Base-by-base conservation (phyloP, 2,113 vertebrate genomes). In the Smithornis capensis region DNA sequence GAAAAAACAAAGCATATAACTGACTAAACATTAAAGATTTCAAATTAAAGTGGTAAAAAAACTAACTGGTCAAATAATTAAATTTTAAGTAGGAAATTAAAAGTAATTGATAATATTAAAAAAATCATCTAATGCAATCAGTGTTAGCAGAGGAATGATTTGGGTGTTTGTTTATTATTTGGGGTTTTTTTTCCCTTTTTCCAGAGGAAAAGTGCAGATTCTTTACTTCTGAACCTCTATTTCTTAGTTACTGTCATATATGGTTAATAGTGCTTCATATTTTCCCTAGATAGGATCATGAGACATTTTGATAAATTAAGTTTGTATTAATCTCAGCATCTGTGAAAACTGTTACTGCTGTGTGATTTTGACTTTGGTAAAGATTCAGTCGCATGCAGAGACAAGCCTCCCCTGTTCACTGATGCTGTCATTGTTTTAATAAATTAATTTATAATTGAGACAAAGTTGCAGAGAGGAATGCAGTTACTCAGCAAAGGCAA, bases 341-440 rank as follows among this genome's bases (percentile, higher is more conserved):
- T 71, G 16, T 67, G 33, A 69, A 89, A 89, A 37, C 12, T 31
- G 31, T 56, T 87, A 68, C n/a, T 85, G 35, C 9, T 37, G 4
- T 44, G 29, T 52, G 35, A 52, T 85, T 79, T 91, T 91, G 13
- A 67, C 60, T 83, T 81, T 71, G 52, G 22, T 64, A n/a, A 87
- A 60, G 7, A 14, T 67, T 91, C 27, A n/a, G 17, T 64, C 25
- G 84, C 91, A 81, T 67, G 40, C 49, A 68, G 64, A 68, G 73
- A 56, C 38, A 59, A 64, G 25, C 25, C 10, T 83, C 24, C 27
- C 17, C 13, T 35, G 9, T 75, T 84, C 71, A 16, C 13, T 71
- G 64, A 38, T 91, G 64, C 87, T 85, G 83, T 75, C 31, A 71
- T 84, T 82, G 37, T 89, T 92, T 92, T 92, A 92, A 79, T 79